Base-by-base conservation (phyloP, 2,113 vertebrate genomes). In the Tetraodon nigroviridis region DNA sequence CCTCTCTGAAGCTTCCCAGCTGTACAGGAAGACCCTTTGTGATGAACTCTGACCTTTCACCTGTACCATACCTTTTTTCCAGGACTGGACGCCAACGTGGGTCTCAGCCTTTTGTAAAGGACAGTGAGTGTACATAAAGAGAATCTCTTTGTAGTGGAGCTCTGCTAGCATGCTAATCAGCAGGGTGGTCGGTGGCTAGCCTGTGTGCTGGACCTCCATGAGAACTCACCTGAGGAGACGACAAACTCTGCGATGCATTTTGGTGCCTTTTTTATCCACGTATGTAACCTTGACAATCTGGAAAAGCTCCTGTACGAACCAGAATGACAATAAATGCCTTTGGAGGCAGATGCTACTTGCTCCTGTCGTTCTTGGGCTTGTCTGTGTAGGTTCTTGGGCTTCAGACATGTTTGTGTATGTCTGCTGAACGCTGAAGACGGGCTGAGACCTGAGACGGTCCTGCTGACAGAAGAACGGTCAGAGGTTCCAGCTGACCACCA, bases 201-300 rank as follows among this genome's bases (percentile, higher is more conserved):
- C 83, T 90, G 89, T 91, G 88, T 87, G 89, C 91, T 87, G 86
- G 87, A 92, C 87, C 89, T 93, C 90, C 91, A 92, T 71, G 75
- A 90, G 93, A 90, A 94, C 92, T 85, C 83, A 92, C 89, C 89
- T 89, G 76, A 79, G 76, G 83, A 71, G 81, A 85, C 79, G 82
- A 86, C 84, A 78, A 89, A 89, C 92, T 93, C n/a, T n/a, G 92
- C 90, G 90, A 93, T 93, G 93, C 92, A 93, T 94, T 93, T 94
- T 93, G 95, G 95, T 95, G 95, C 96, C 95, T 94, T 95, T 94
- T 92, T 86, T 94, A 93, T 94, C 89, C 92, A 92, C 93, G 90
- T 95, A 91, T 94, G 92, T 94, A 91, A 93, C 92, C 91, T 90
- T 93, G 94, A 96, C 94, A 95, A 97, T 96, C 94, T 91, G 91